A percentile compares a stretch with the other conserved stretches of the same genome.
phyloP scores from a whole-genome alignment of 1,140 invertebrate genomes.

The Streblospio benedicti region DNA sequence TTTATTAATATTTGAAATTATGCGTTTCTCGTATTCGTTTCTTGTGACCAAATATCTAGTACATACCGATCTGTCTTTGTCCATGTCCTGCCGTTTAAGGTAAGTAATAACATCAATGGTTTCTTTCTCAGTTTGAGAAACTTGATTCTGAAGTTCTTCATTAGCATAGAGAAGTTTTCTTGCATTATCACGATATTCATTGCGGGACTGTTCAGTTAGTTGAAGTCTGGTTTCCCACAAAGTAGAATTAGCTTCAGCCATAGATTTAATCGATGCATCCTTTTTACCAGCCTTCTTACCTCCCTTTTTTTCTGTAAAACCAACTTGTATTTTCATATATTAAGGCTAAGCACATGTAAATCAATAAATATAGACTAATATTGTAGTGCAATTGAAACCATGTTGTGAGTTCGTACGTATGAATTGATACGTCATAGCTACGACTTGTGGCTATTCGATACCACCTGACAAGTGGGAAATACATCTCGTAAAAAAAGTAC shows the following conservation, averaged over 20 bases:
- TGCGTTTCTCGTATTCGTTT: too few relatives aligned
- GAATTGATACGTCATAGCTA: too few relatives aligned
- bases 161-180: constrained; percentile 40
- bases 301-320: constrained; percentile 7
- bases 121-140: constrained; percentile 44
- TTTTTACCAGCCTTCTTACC: constrained; percentile 34
- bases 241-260: constrained; percentile 40
- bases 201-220: constrained; percentile 33
- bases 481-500: too few relatives aligned
- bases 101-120: constrained; percentile 47
- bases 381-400: too few relatives aligned
- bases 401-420: too few relatives aligned
- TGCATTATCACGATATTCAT: constrained; percentile 44
- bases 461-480: too few relatives aligned
- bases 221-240: constrained; percentile 43
- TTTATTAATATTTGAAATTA: too few relatives aligned
- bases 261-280: constrained; percentile 32
- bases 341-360: not conserved
- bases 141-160: constrained; percentile 38
- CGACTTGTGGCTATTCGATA: too few relatives aligned
- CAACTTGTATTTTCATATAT: not conserved
- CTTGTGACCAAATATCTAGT: too few relatives aligned
- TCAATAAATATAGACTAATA: not conserved
- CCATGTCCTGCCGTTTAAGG: constrained; percentile 41
- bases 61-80: constrained; percentile 41